Evolutionary conservation across 2,888 invertebrate species (phyloP), one percentile per base, ranked within the genome.

Genomic region (Drosophila recens): DNA sequence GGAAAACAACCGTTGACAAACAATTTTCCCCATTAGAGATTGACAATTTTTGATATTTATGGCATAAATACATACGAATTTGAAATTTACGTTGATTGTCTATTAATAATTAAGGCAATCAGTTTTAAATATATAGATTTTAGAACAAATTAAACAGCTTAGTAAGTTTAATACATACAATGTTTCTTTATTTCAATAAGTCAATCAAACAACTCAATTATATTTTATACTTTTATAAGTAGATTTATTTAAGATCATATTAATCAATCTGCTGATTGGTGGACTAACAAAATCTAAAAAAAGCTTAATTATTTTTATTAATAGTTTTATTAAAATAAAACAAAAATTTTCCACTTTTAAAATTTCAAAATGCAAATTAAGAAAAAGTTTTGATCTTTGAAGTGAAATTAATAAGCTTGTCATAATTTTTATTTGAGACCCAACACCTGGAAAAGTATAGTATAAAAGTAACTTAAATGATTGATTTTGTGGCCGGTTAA

Each of bases 391-490:
- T 30, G 5, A 33, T 33, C 9, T 3, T 33, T 10, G 17, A 17
- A 17, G 17, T 17, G 17, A 17, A 17, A 17, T 17, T 33, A 10
- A 45, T 11, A 23, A 11, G 11, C 27, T 40, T 40, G 23, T 10
- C 27, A 5, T 13, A 15, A 11, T 3, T 1, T 53, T 42, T 42
- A 54, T 42, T 42, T 33, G 1, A 4, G 9, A 10, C 51, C 59
- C 51, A 51, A 11, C 42, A 61, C 51, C 34, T 10, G n/a, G 6
- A 15, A 53, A 40, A 40, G 3, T 15, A n/a, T 9, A 33, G 42
- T 20, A 20, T 0, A 40, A 2, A 38, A 8, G 8, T 38, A 48
- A 10, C 27, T 46, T 2, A 36, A 11, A 36, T 38, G 3, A 40
- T 27, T 13, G 8, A 8, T 15, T 23, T 9, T 10, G 5, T 11